A percentile compares a stretch with the other conserved stretches of the same genome.
phyloP scores from a whole-genome alignment of 2,797 vertebrate species.

The Pampus argenteus region DNA sequence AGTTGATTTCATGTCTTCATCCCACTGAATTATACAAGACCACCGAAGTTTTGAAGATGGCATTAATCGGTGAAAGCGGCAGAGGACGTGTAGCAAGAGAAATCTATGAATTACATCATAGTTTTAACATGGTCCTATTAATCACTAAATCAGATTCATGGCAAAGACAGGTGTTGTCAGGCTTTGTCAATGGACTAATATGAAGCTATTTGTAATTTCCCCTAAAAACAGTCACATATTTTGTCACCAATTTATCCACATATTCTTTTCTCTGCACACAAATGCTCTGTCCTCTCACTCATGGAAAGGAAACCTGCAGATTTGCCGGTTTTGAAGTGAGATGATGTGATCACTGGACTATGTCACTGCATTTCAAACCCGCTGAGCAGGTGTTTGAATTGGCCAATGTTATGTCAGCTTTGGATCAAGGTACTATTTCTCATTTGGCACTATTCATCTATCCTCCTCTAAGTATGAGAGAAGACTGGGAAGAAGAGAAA shows the following conservation, averaged over 20 bases:
- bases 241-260: background rate
- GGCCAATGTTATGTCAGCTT: slow-evolving; percentile 63
- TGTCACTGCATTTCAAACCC: slow-evolving; percentile 60
- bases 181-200: background rate
- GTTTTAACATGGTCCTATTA: slow-evolving; percentile 4
- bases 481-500: slow-evolving; percentile 17
- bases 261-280: slow-evolving; percentile 1
- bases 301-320: slow-evolving; percentile 25
- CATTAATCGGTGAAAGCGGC: slow-evolving; percentile 12
- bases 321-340: slow-evolving; percentile 30
- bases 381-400: slow-evolving; percentile 67
- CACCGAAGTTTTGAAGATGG: slow-evolving; percentile 44
- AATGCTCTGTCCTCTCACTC: slow-evolving; percentile 18
- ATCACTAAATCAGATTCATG: background rate
- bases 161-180: too few relatives aligned
- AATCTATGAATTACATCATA: slow-evolving; percentile 3
- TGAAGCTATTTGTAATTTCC: background rate
- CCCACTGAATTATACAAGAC: slow-evolving; percentile 58
- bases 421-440: slow-evolving; percentile 55
- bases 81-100: background rate
- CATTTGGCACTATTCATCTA: slow-evolving; percentile 22
- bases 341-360: slow-evolving; percentile 60
- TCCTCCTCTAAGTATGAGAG: slow-evolving; percentile 36
- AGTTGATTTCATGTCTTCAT: slow-evolving; percentile 57
- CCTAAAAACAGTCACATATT: background rate